Conservation (phyloP, 2,113 vertebrate species). For the Rhinogobius similis region DNA sequence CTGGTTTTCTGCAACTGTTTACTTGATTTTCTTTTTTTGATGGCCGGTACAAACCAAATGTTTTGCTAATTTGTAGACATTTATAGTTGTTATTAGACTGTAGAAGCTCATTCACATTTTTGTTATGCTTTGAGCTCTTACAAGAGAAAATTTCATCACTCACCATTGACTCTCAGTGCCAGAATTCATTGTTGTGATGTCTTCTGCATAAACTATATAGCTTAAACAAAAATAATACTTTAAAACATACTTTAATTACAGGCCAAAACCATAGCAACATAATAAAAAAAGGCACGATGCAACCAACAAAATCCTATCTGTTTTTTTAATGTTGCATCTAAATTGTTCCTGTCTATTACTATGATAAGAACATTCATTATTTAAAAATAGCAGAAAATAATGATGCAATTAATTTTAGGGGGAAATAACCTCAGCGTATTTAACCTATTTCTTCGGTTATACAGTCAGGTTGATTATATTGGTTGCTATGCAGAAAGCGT, state of each 20-base stretch:
- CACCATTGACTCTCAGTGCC: too few species aligned
- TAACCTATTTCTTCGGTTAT: background rate
- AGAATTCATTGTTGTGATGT: too few species aligned
- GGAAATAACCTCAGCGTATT: background rate
- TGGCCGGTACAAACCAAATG: too few species aligned
- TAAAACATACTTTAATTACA: too few species aligned
- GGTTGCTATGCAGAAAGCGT: constrained; percentile 20
- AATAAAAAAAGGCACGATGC: background rate
- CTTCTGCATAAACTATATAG: too few species aligned
- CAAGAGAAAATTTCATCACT: too few species aligned
- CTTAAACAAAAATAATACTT: background rate
- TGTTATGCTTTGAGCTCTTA: too few species aligned
- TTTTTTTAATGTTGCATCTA: background rate
- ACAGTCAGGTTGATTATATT: background rate
- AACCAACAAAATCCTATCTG: background rate
- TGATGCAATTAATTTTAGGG: background rate
- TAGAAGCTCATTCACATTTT: too few species aligned
- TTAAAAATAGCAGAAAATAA: background rate
- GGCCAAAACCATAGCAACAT: background rate
- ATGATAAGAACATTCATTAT: background rate
- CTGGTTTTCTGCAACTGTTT: too few species aligned
- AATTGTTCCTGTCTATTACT: background rate
- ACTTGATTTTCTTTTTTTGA: too few species aligned
- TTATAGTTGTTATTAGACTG: too few species aligned
- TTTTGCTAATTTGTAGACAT: too few species aligned